Percentiles rank a stretch among this genome's conserved stretches.
Conservation (phyloP, 2,113 vertebrate genomes). For the Anguilla japonica region DNA sequence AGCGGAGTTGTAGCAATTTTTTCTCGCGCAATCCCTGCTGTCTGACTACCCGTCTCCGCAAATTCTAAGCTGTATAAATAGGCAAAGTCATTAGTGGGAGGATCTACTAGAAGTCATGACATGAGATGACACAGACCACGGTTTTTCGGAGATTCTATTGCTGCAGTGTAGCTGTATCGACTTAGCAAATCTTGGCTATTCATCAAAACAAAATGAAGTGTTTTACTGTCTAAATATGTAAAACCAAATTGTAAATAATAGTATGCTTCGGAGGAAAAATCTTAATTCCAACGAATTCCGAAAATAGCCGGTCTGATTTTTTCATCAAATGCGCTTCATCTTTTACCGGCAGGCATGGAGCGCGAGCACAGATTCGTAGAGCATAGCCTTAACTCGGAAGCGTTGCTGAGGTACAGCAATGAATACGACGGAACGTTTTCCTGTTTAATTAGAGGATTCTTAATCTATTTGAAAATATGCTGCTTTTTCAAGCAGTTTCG, state of each 20-base stretch:
- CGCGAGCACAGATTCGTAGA: slow-evolving; percentile 33
- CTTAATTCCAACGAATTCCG: slow-evolving; percentile 3
- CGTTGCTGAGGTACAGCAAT: not conserved
- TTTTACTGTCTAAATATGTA: not conserved
- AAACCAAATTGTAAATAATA: not conserved
- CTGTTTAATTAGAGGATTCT: slow-evolving; percentile 17
- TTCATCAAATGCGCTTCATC: slow-evolving; percentile 54
- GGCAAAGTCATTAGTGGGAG: slow-evolving; percentile 34
- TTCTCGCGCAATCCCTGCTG: slow-evolving; percentile 24
- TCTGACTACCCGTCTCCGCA: slow-evolving; percentile 4
- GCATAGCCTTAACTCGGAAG: not conserved
- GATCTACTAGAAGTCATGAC: slow-evolving; percentile 29
- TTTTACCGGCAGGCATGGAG: slow-evolving; percentile 33
- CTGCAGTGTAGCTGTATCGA: slow-evolving; percentile 12
- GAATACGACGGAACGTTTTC: not conserved
- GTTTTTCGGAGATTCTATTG: slow-evolving; percentile 12
- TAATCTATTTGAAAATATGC: slow-evolving; percentile 4
- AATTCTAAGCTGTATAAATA: slow-evolving; percentile 37
- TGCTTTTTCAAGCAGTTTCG: not conserved
- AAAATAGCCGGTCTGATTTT: slow-evolving; percentile 36
- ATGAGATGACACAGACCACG: slow-evolving; percentile 27
- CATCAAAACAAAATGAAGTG: not conserved
- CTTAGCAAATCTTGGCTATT: not conserved
- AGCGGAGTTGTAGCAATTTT: slow-evolving; percentile 12
- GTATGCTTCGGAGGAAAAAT: not conserved